Evolutionary conservation across 2,797 vertebrate species (phyloP).

Genomic region (Alectoris magna): DNA sequence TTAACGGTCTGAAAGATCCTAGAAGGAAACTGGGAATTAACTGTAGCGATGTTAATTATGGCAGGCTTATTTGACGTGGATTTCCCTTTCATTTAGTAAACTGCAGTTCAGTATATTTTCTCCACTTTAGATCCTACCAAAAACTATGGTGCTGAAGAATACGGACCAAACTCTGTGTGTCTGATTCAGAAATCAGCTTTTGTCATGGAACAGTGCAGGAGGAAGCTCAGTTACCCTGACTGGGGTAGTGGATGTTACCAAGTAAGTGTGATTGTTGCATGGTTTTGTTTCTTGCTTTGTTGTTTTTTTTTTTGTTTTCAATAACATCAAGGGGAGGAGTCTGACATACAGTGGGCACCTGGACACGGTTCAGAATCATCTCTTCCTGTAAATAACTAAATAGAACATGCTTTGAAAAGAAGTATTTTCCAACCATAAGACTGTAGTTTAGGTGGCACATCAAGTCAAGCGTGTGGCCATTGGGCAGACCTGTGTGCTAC

Average conservation of each 20-base stretch:
- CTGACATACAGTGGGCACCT: background rate
- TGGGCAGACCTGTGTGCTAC: background rate
- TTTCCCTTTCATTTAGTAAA: background rate
- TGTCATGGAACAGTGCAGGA: conserved; percentile 93
- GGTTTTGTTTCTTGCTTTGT: background rate
- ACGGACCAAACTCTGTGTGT: conserved; percentile 92
- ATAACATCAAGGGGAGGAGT: background rate
- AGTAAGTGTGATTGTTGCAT: conserved; percentile 71
- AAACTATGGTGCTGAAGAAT: conserved; percentile 96
- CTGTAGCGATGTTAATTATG: background rate
- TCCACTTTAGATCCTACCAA: conserved; percentile 86
- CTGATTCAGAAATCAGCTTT: conserved; percentile 94
- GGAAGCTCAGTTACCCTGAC: conserved; percentile 92
- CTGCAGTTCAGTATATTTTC: background rate
- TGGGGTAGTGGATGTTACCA: conserved; percentile 98
- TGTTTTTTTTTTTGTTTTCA: background rate
- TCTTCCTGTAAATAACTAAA: background rate
- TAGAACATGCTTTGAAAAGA: background rate
- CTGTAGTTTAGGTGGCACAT: background rate
- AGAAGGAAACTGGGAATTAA: background rate
- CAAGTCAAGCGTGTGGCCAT: background rate
- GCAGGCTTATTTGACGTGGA: background rate
- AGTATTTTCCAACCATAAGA: background rate
- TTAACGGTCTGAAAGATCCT: background rate
- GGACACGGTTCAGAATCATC: background rate